phyloP scores from a whole-genome alignment of 2,797 vertebrate species.

The Scyliorhinus canicula region DNA sequence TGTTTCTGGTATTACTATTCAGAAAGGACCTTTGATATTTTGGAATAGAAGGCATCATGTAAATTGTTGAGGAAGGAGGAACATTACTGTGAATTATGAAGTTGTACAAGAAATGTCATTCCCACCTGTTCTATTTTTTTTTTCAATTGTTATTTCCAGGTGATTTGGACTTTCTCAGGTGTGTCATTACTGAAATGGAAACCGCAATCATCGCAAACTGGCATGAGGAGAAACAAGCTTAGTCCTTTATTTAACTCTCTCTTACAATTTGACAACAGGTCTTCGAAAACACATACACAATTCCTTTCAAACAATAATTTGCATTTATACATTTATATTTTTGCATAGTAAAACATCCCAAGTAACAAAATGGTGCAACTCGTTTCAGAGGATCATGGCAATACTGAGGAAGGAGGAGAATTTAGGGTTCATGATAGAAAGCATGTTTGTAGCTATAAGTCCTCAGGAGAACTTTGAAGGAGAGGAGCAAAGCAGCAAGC shows the following conservation, averaged over 20 bases:
- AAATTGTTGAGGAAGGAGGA: background rate
- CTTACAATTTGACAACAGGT: background rate
- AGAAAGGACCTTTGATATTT: background rate
- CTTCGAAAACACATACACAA: background rate
- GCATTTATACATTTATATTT: background rate
- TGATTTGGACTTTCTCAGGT: background rate
- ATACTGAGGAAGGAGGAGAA: background rate
- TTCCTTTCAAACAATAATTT: background rate
- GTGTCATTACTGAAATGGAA: background rate
- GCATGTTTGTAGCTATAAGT: background rate
- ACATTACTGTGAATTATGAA: background rate
- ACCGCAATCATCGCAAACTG: background rate
- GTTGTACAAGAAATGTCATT: background rate
- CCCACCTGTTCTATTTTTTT: background rate
- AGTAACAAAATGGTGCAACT: background rate
- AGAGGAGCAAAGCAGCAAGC: background rate
- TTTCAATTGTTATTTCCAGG: background rate
- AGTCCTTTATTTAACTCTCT: background rate
- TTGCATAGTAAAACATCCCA: background rate
- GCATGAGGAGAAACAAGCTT: background rate
- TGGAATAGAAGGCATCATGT: background rate
- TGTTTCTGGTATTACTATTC: background rate
- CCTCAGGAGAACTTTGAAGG: background rate
- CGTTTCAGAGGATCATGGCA: background rate
- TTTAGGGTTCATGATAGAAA: background rate